These are phyloP conservation scores for Mesodorylaimus sp. DNA, from an alignment of 2,888 invertebrate genomes.

Conservation along the genomic window DNA sequence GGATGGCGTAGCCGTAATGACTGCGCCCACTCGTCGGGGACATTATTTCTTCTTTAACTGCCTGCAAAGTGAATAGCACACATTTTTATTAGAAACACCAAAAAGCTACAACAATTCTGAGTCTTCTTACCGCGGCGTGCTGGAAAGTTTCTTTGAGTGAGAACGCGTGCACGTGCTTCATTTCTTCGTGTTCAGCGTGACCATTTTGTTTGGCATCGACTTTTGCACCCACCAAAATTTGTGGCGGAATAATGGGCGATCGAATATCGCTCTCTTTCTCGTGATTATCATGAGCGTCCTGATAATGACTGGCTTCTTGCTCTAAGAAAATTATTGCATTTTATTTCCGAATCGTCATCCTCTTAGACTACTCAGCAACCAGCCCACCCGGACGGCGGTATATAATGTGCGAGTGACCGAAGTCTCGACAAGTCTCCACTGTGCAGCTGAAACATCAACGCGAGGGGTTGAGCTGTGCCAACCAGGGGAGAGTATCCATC, in stretches of 20 bases:
- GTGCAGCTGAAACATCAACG: too few relatives aligned
- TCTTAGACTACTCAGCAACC: too few relatives aligned
- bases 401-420: too few relatives aligned
- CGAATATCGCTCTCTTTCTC: not conserved
- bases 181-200: not conserved
- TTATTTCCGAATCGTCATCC: too few relatives aligned
- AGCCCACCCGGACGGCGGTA: too few relatives aligned
- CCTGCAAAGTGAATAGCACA: not conserved
- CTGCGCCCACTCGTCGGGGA: not conserved
- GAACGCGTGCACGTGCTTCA: not conserved
- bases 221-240: too few relatives aligned
- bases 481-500: too few relatives aligned
- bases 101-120: too few relatives aligned
- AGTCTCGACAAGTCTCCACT: too few relatives aligned
- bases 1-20: conserved; percentile 30
- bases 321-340: too few relatives aligned
- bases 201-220: too few relatives aligned
- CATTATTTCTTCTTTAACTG: not conserved
- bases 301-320: not conserved
- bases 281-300: not conserved
- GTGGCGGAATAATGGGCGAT: not conserved
- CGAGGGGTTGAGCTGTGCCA: too few relatives aligned
- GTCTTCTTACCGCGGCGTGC: conserved; percentile 1
- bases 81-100: not conserved
- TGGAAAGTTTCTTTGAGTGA: not conserved